These are phyloP conservation scores for Proctacanthus coquilletti DNA, from an alignment of 1,140 invertebrate species.

Conservation along the genomic window DNA sequence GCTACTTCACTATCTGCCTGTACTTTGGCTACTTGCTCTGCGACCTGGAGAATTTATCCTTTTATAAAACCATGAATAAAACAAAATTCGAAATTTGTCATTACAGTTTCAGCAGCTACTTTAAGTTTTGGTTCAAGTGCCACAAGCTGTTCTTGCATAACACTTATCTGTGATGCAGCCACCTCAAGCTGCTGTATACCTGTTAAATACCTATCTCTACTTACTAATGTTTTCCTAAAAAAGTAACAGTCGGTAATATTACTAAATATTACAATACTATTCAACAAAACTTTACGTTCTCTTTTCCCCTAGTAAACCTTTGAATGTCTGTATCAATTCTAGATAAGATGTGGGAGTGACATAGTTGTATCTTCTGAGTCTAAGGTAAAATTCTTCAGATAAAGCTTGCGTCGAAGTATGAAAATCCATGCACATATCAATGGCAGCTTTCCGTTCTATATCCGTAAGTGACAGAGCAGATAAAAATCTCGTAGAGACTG, in stretches of 20 bases:
- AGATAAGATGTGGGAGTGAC: conserved; percentile 91
- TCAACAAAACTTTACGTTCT: conserved; percentile 43
- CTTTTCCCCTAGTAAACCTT: conserved; percentile 62
- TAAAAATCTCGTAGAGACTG: conserved; percentile 78
- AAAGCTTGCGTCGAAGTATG: conserved; percentile 70
- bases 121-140: conserved; percentile 78
- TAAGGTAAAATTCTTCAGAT: conserved; percentile 53
- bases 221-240: too few relatives aligned
- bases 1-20: conserved; percentile 47
- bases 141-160: conserved; percentile 73
- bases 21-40: conserved; percentile 47
- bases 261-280: too few relatives aligned
- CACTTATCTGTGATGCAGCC: conserved; percentile 64
- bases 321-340: conserved; percentile 83
- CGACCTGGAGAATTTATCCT: conserved; percentile 8
- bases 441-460: conserved; percentile 50
- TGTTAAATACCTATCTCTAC: conserved; percentile 63
- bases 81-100: neutral
- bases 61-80: neutral
- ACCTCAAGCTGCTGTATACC: conserved; percentile 76
- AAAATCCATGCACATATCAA: conserved; percentile 82
- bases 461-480: conserved; percentile 69
- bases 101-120: conserved; percentile 47
- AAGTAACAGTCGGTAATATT: too few relatives aligned
- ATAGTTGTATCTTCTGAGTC: conserved; percentile 66